Conservation (phyloP, 2,797 vertebrate species). For the Uromys caudimaculatus region DNA sequence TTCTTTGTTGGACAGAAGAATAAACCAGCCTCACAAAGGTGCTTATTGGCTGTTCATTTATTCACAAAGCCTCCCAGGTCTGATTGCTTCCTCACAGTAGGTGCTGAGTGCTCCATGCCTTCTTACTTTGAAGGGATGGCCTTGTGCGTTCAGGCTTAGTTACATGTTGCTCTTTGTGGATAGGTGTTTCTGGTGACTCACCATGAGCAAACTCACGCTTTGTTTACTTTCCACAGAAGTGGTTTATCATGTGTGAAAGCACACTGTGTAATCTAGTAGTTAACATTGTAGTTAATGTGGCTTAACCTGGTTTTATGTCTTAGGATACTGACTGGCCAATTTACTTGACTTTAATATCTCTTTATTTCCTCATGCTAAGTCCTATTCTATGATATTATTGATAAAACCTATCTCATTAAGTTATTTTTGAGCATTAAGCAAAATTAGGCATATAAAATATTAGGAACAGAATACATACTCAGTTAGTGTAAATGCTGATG, state of each 20-base stretch:
- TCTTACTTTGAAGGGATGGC: background rate
- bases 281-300: background rate
- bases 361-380: background rate
- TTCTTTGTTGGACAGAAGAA: slow-evolving; percentile 18
- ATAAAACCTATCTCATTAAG: background rate
- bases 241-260: background rate
- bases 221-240: background rate
- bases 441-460: background rate
- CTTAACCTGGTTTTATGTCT: slow-evolving; percentile 11
- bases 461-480: slow-evolving; percentile 1
- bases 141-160: background rate
- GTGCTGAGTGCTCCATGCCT: background rate
- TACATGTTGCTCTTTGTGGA: background rate
- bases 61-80: background rate
- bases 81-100: background rate
- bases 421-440: slow-evolving; percentile 45
- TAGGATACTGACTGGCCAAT: slow-evolving; percentile 5
- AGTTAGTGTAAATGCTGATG: background rate
- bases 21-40: slow-evolving; percentile 33
- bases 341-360: slow-evolving; percentile 12
- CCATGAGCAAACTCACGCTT: background rate
- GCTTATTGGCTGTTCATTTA: background rate
- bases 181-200: slow-evolving; percentile 19
- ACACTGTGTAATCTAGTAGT: background rate
- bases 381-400: background rate